These are phyloP conservation scores for Cladorhizidae sp. DNA, from an alignment of 37 sponge, comb jelly and placozoan species.

Conservation along the genomic window DNA sequence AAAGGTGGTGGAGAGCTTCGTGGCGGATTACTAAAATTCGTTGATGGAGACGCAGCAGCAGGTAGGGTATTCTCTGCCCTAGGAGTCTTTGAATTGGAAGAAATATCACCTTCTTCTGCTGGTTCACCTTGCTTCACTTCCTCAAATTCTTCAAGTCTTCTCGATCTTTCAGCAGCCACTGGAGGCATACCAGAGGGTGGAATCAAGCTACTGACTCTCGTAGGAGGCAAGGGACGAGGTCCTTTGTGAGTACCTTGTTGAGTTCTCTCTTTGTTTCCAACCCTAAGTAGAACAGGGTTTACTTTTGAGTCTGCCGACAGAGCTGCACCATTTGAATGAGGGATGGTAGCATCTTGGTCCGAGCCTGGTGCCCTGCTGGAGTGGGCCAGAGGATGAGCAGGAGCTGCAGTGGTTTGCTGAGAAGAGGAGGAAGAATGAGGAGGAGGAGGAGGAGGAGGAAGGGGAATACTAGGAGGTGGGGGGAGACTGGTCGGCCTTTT, in stretches of 20 bases:
- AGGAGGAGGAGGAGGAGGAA: constrained; percentile 54
- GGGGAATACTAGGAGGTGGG: constrained; percentile 62
- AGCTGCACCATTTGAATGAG: neutral
- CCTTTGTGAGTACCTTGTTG: constrained; percentile 16
- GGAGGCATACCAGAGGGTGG: neutral
- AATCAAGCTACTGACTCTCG: constrained; percentile 17
- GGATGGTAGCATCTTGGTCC: neutral
- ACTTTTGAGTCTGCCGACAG: neutral
- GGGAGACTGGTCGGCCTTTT: constrained; percentile 55
- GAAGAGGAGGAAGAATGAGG: neutral
- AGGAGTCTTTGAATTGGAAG: constrained; percentile 3
- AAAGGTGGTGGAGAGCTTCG: neutral
- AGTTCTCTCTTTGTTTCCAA: neutral
- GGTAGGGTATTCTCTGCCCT: constrained; percentile 11
- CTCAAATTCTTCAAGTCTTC: neutral
- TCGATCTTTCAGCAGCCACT: neutral
- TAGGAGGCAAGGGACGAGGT: constrained; percentile 19
- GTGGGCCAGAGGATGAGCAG: constrained; percentile 15
- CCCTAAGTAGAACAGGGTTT: neutral
- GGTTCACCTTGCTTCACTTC: no score
- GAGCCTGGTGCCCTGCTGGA: constrained; percentile 15
- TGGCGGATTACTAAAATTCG: neutral
- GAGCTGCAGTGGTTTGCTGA: neutral
- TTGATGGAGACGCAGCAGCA: neutral
- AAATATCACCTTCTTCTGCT: no score